These are phyloP conservation scores for Melitaea athalia DNA, from an alignment of 2,888 invertebrate species.

Conservation along the genomic window DNA sequence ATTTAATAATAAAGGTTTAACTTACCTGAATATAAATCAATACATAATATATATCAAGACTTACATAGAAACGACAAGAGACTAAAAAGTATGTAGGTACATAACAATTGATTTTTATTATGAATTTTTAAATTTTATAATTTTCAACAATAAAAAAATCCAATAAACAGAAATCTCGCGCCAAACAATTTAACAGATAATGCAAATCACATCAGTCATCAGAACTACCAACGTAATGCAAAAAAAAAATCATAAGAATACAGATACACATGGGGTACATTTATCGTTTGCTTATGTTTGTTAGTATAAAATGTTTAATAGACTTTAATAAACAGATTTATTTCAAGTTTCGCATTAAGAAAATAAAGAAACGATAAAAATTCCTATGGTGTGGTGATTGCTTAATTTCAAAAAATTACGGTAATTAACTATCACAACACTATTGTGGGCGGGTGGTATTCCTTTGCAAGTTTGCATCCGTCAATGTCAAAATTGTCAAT, in stretches of 20 bases:
- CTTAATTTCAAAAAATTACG: neutral
- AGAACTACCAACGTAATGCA: neutral
- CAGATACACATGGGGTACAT: neutral
- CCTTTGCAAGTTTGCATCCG: constrained; percentile 22
- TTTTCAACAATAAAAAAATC: too few relatives aligned
- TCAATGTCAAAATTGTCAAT: constrained; percentile 39
- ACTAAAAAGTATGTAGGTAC: too few relatives aligned
- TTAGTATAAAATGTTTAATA: too few relatives aligned
- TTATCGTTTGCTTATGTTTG: neutral
- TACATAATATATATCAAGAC: too few relatives aligned
- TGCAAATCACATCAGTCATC: neutral
- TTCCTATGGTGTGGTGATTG: neutral
- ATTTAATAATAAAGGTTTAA: too few relatives aligned
- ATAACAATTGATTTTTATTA: too few relatives aligned
- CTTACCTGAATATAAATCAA: too few relatives aligned
- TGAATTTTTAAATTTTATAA: too few relatives aligned
- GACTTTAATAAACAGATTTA: too few relatives aligned
- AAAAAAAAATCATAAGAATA: neutral
- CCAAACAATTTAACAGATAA: neutral
- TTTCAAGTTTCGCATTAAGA: too few relatives aligned
- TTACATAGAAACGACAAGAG: too few relatives aligned
- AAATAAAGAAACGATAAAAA: neutral
- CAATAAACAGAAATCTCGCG: neutral
- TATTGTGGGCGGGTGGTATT: constrained; percentile 27
- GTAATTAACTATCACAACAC: constrained; percentile 14